Conservation (phyloP, 2,888 invertebrate species). For the Dryadula phaetusa region DNA sequence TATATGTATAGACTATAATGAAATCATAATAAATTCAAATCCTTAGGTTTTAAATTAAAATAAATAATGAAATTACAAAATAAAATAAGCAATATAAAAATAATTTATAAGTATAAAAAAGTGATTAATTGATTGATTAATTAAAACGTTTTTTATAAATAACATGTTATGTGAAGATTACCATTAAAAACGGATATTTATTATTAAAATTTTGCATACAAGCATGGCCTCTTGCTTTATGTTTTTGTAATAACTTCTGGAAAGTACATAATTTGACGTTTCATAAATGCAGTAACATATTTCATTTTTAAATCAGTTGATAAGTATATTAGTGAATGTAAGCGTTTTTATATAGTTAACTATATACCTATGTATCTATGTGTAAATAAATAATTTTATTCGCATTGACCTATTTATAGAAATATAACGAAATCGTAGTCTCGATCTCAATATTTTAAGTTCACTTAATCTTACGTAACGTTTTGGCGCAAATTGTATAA, state of each 20-base stretch:
- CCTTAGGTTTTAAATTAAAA: no score
- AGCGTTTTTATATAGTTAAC: background rate
- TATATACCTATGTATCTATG: background rate
- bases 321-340: background rate
- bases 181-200: background rate
- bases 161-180: background rate
- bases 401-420: background rate
- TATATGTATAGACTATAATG: no score
- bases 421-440: background rate
- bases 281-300: background rate
- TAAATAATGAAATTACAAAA: background rate
- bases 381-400: background rate
- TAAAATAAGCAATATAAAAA: background rate
- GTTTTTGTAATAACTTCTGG: background rate
- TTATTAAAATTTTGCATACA: background rate
- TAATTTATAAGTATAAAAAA: no score
- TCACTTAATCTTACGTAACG: background rate
- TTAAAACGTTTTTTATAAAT: no score
- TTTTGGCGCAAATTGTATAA: constrained; percentile 4
- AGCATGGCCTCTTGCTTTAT: background rate
- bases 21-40: no score
- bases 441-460: background rate
- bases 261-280: background rate
- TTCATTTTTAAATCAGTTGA: background rate
- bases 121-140: no score